Percentiles rank a stretch among this genome's conserved stretches.
These are phyloP conservation scores for Brachyopa scutellaris DNA, from an alignment of 2,888 invertebrate species.

Conservation along the genomic window DNA sequence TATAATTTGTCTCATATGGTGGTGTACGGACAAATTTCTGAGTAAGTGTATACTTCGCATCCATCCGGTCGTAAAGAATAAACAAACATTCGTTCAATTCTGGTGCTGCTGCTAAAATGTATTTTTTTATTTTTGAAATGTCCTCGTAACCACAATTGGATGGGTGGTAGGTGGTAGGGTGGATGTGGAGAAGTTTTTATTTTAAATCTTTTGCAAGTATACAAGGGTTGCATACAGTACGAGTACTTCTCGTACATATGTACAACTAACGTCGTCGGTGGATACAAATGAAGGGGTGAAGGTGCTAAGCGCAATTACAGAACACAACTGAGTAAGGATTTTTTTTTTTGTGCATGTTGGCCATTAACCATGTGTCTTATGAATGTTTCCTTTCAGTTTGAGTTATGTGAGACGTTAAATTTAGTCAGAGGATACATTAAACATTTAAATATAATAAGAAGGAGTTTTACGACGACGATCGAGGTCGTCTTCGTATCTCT, in stretches of 20 bases:
- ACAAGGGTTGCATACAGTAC: conserved; percentile 17
- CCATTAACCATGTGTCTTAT: conserved; percentile 60
- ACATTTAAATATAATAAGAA: conserved; percentile 63
- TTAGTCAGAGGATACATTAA: conserved; percentile 57
- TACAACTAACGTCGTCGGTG: no score
- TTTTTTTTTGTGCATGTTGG: conserved; percentile 35
- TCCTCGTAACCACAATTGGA: background rate
- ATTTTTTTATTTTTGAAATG: no score
- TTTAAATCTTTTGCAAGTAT: conserved; percentile 1
- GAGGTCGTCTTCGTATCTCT: no score
- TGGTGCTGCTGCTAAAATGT: background rate
- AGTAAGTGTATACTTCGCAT: no score
- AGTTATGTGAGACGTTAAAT: conserved; percentile 55
- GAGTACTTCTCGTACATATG: background rate
- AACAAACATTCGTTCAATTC: conserved; percentile 39
- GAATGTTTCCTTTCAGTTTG: conserved; percentile 35
- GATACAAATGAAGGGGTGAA: conserved; percentile 64
- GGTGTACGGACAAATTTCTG: no score
- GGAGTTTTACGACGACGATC: conserved; percentile 41
- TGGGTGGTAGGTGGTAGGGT: background rate
- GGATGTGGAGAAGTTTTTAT: background rate
- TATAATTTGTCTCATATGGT: no score
- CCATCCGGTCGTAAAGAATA: conserved; percentile 11
- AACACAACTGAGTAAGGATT: conserved; percentile 42
- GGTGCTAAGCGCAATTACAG: conserved; percentile 60